Evolutionary conservation across 2,888 invertebrate genomes (phyloP).

Genomic region (Cheilosia urbana): DNA sequence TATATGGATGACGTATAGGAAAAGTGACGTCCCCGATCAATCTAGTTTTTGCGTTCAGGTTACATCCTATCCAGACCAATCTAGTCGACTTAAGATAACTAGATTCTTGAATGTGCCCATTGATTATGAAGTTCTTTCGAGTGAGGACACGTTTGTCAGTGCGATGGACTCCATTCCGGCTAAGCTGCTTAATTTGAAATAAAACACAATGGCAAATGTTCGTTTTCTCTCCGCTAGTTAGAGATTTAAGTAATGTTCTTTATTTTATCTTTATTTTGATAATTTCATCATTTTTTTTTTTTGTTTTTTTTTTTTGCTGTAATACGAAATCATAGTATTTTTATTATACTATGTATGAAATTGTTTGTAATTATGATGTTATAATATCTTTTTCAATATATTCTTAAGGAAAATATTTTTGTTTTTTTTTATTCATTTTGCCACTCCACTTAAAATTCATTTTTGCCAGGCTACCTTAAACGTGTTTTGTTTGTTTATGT

Average conservation of each 20-base stretch:
- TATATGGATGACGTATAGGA: no score
- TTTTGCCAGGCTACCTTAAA: conserved; percentile 74
- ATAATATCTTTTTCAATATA: conserved; percentile 54
- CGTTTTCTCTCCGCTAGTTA: conserved; percentile 70
- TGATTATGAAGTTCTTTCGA: no score
- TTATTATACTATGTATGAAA: conserved; percentile 65
- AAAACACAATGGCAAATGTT: conserved; percentile 42
- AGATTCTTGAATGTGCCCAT: no score
- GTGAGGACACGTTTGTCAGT: no score
- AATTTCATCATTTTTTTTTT: conserved; percentile 61
- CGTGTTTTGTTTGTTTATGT: conserved; percentile 68
- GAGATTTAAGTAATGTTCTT: conserved; percentile 75
- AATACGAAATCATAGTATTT: conserved; percentile 71
- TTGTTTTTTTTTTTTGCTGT: conserved; percentile 51
- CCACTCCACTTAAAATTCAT: conserved; percentile 73
- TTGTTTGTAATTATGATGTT: conserved; percentile 49
- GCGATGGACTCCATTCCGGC: no score
- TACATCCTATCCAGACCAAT: no score
- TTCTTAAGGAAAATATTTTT: conserved; percentile 66
- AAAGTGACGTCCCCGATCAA: no score
- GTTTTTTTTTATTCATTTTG: conserved; percentile 68
- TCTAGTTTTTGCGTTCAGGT: no score
- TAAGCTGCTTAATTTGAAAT: conserved; percentile 10
- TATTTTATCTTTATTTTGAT: conserved; percentile 68
- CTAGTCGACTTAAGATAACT: no score